These are phyloP conservation scores for Pyxicephalus adspersus DNA, from an alignment of 2,113 vertebrate species.

Conservation along the genomic window DNA sequence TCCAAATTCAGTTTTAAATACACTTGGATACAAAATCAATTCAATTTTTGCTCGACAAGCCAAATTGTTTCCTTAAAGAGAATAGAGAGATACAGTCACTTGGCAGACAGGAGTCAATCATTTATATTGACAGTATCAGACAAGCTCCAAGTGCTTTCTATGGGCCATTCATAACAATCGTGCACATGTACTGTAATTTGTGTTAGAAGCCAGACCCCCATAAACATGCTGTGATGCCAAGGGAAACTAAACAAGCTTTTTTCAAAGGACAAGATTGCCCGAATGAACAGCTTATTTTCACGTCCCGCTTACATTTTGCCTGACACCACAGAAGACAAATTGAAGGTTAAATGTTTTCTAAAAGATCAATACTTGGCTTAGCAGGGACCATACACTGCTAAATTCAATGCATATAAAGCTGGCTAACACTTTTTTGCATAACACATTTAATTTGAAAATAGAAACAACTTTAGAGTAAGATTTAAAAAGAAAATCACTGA, in stretches of 20 bases:
- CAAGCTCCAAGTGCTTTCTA: constrained; percentile 18
- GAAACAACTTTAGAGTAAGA: too few species aligned
- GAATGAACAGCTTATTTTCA: neutral
- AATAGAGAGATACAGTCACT: neutral
- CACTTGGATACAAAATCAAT: constrained; percentile 15
- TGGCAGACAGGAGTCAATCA: constrained; percentile 31
- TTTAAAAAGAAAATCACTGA: too few species aligned
- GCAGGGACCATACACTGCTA: neutral
- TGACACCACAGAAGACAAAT: neutral
- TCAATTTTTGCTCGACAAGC: constrained; percentile 8
- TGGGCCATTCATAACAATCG: constrained; percentile 2
- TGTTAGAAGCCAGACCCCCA: neutral
- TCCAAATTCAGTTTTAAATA: constrained; percentile 23
- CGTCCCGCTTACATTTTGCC: constrained; percentile 7
- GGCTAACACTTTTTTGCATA: too few species aligned
- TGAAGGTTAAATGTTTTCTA: neutral
- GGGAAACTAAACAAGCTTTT: neutral
- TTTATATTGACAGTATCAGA: constrained; percentile 22
- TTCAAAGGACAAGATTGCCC: neutral
- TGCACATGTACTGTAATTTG: constrained; percentile 6
- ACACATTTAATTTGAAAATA: too few species aligned
- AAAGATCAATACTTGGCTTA: constrained; percentile 9
- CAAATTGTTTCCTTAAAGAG: constrained; percentile 35
- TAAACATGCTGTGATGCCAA: neutral
- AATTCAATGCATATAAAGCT: neutral